phyloP scores from a whole-genome alignment of 2,888 invertebrate genomes.

The Drosophila atroscutellata region DNA sequence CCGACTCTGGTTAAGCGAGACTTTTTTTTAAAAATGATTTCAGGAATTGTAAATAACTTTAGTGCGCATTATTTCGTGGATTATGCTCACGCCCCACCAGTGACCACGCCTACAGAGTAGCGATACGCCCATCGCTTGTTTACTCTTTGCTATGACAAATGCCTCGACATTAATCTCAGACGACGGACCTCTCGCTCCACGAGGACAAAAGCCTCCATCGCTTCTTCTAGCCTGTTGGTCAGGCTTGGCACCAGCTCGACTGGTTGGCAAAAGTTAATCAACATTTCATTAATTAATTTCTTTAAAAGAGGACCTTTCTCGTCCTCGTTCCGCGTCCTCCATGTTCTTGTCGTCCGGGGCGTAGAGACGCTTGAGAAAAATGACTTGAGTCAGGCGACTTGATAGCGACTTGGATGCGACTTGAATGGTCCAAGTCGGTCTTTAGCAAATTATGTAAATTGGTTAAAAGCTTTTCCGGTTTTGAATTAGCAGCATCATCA shows the following conservation, averaged over 20 bases:
- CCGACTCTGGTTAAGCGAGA: constrained; percentile 10
- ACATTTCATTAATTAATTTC: constrained; percentile 83
- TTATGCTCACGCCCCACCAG: constrained; percentile 67
- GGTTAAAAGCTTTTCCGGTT: constrained; percentile 83
- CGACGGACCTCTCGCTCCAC: constrained; percentile 35
- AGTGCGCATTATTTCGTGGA: constrained; percentile 77
- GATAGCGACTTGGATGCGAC: constrained; percentile 23
- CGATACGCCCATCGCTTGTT: constrained; percentile 66
- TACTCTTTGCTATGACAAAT: constrained; percentile 77
- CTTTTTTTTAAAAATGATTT: constrained; percentile 69
- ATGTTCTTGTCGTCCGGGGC: constrained; percentile 13
- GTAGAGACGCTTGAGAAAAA: constrained; percentile 40
- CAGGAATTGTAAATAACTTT: constrained; percentile 77
- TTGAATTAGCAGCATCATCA: constrained; percentile 81
- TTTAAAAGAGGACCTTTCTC: constrained; percentile 58
- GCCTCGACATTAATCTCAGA: constrained; percentile 78
- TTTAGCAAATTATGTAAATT: constrained; percentile 83
- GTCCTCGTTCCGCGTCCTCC: constrained; percentile 16
- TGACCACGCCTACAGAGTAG: constrained; percentile 35
- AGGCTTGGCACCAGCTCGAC: constrained; percentile 32
- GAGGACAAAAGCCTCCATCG: neutral
- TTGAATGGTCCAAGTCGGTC: constrained; percentile 37
- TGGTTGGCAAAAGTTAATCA: constrained; percentile 82
- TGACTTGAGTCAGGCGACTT: constrained; percentile 44
- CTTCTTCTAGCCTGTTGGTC: constrained; percentile 26